Base-by-base conservation (phyloP, 2,797 vertebrate species). In the Limnodromus scolopaceus region DNA sequence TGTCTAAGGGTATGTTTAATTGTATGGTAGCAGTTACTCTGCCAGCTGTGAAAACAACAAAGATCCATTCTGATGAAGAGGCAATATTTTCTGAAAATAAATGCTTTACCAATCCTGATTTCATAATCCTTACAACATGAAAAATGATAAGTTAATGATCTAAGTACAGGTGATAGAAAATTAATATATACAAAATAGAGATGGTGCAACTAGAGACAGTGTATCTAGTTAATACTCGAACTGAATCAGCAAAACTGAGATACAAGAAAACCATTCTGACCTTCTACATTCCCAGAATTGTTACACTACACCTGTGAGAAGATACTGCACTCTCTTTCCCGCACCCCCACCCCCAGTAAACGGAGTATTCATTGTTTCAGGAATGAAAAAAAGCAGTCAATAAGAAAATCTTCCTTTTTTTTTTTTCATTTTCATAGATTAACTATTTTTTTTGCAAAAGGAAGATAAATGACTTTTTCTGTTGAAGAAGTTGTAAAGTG, bases 151-250 rank as follows among this genome's bases (percentile, higher is more conserved):
- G 19, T 85, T 89, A 76, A 41, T 60, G 84, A 87, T 36, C 51
- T 91, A 93, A 94, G 82, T 83, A 78, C 41, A 80, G 57, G 70
- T 95, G 89, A 94, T 69, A 97, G 83, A 95, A 97, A 97, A 97
- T 87, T 3, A 96, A 96, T 89, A 78, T 76, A 94, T 58, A 93
- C 24, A 92, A 94, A 95, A 89, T 54, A 90, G 18, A 82, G 75
- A 84, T 80, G n/a, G 38, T 94, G 84, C 76, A 89, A 93, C 43
- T 61, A 80, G 46, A 84, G 77, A 88, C 64, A 79, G 38, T 76
- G 18, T 49, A 82, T 58, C 43, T 54, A 75, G 48, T 58, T 78
- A 87, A 83, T 75, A 72, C 8, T 53, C 25, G 75, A 55, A 57
- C 15, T 61, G 36, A 85, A 76, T 70, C 18, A 87, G 38, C 48